Evolutionary conservation across 2,797 vertebrate species (phyloP).

Genomic region (Chanos chanos): DNA sequence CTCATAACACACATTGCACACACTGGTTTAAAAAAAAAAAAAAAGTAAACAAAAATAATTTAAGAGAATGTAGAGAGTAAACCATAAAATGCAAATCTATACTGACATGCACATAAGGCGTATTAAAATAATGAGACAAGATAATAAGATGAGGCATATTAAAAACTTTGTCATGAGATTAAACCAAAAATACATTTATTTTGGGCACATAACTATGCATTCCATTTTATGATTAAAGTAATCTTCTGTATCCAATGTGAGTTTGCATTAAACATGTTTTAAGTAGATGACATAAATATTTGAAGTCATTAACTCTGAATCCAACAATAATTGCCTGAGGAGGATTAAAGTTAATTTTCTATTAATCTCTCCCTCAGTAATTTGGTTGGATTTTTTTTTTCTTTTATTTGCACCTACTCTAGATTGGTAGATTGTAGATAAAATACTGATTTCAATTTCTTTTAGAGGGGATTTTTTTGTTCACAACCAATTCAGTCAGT

Average conservation of each 20-base stretch:
- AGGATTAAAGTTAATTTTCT: conserved; percentile 47
- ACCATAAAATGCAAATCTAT: no score
- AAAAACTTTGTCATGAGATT: background rate
- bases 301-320: conserved; percentile 66
- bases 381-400: conserved; percentile 18
- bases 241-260: conserved; percentile 57
- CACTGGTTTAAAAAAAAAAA: no score
- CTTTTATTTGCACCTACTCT: conserved; percentile 18
- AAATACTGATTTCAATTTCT: conserved; percentile 14
- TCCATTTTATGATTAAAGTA: conserved; percentile 25
- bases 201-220: background rate
- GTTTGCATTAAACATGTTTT: conserved; percentile 64
- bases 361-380: conserved; percentile 9
- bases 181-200: background rate
- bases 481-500: background rate
- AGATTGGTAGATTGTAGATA: conserved; percentile 5
- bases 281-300: conserved; percentile 63
- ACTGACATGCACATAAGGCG: no score
- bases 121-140: no score
- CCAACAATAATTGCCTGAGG: conserved; percentile 52
- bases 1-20: no score
- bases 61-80: no score
- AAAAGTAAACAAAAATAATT: no score
- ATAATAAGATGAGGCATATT: background rate
- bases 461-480: conserved; percentile 13